Percentiles rank a stretch among this genome's conserved stretches.
Evolutionary conservation across 2,113 vertebrate genomes (phyloP).

Genomic region (Gymnorhina tibicen): DNA sequence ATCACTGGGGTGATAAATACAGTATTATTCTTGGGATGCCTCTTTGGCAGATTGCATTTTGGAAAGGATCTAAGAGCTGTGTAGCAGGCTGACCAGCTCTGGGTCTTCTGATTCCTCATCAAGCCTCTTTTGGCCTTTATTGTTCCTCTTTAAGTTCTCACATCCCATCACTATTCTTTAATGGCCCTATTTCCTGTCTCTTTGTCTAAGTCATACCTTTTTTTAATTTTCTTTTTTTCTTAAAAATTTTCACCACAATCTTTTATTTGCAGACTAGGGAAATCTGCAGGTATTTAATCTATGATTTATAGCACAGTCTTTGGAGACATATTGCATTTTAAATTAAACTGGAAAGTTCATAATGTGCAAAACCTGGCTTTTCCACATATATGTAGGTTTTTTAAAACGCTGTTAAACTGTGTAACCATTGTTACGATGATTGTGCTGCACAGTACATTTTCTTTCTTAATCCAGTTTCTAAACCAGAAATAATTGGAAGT

Average conservation of each 20-base stretch:
- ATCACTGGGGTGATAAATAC: not conserved
- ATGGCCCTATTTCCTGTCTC: not conserved
- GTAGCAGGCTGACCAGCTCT: not conserved
- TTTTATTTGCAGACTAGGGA: not conserved
- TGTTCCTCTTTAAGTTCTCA: not conserved
- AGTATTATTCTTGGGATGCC: slow-evolving; percentile 22
- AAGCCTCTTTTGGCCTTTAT: slow-evolving; percentile 1
- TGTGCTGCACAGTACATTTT: not conserved
- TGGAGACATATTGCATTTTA: not conserved
- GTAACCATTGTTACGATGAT: not conserved
- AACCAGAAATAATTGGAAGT: not conserved
- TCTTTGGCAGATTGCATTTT: not conserved
- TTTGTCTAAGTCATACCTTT: not conserved
- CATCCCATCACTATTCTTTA: not conserved
- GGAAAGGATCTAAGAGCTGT: slow-evolving; percentile 4
- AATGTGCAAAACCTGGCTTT: not conserved
- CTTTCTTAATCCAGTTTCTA: not conserved
- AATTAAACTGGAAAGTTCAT: slow-evolving; percentile 1
- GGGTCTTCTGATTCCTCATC: not conserved
- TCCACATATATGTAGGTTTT: not conserved
- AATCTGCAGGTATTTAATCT: not conserved
- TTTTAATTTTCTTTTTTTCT: not conserved
- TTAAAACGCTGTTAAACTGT: not conserved
- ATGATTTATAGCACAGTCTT: not conserved
- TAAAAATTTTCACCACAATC: not conserved